These are phyloP conservation scores for Brachystomella parvula DNA, from an alignment of 1,140 invertebrate genomes.

Conservation along the genomic window DNA sequence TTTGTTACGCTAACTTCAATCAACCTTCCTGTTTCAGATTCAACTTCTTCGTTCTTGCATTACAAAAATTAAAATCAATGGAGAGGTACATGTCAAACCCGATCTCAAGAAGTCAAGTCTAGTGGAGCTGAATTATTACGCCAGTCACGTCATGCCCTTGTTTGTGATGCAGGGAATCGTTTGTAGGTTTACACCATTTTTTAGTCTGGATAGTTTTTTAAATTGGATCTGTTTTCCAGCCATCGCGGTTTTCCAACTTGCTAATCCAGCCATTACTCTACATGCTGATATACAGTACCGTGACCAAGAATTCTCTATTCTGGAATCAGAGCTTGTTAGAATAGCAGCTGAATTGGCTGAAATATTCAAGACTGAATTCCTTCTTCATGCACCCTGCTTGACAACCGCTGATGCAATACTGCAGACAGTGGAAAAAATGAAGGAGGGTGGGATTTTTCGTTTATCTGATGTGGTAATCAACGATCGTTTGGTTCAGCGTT, in stretches of 20 bases:
- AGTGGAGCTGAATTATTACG: conserved; percentile 9
- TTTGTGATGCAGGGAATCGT: conserved; percentile 8
- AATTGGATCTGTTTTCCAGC: not conserved
- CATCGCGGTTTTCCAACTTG: not conserved
- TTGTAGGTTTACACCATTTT: not conserved
- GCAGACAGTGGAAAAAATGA: not conserved
- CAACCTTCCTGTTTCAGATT: not conserved
- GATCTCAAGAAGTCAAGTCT: not conserved
- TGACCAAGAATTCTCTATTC: not conserved
- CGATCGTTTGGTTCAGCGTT: not conserved
- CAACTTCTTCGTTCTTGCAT: not conserved
- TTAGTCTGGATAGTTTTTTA: not conserved
- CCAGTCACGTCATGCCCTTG: conserved; percentile 1
- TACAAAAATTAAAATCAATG: not conserved
- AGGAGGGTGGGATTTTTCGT: not conserved
- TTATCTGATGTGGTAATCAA: not conserved
- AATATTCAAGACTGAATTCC: not conserved
- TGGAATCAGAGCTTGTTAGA: not conserved
- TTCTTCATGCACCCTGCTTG: conserved; percentile 16
- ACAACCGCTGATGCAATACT: not conserved
- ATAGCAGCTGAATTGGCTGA: conserved; percentile 7
- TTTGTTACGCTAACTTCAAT: not conserved
- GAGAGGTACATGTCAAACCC: not conserved
- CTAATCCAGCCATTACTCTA: not conserved
- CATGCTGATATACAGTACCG: not conserved